Conservation (phyloP, 2,113 vertebrate species). For the Rhinogobius similis region DNA sequence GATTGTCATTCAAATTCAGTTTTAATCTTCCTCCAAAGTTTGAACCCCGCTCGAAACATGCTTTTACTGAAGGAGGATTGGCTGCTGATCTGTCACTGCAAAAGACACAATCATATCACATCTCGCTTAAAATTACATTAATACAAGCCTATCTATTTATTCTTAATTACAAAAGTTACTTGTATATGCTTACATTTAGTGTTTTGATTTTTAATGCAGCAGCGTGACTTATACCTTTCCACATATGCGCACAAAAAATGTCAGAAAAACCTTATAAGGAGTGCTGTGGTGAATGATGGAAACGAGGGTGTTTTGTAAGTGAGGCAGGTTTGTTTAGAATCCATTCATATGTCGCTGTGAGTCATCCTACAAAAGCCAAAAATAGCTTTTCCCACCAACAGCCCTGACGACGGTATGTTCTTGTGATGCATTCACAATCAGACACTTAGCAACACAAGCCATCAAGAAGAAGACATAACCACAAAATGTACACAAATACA, state of each 20-base stretch:
- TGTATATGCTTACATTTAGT: no score
- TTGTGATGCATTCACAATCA: constrained; percentile 38
- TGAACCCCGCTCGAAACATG: no score
- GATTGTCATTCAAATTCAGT: no score
- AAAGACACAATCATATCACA: no score
- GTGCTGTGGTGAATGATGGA: neutral
- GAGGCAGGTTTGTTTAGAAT: constrained; percentile 45
- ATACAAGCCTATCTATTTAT: no score
- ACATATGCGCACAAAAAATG: neutral
- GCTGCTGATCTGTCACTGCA: no score
- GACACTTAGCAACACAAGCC: constrained; percentile 22
- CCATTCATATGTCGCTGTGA: constrained; percentile 49
- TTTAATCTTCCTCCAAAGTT: no score
- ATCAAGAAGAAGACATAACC: neutral
- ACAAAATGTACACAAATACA: neutral
- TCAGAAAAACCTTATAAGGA: constrained; percentile 11
- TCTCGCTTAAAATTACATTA: no score
- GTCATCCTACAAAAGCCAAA: constrained; percentile 55
- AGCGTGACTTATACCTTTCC: no score
- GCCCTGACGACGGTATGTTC: constrained; percentile 13
- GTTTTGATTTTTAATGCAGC: no score
- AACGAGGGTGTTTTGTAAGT: constrained; percentile 34
- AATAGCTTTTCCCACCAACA: constrained; percentile 48
- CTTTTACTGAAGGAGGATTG: no score
- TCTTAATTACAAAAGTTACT: no score